Base-by-base conservation (phyloP, 2,888 invertebrate species). In the Pocota personata region DNA sequence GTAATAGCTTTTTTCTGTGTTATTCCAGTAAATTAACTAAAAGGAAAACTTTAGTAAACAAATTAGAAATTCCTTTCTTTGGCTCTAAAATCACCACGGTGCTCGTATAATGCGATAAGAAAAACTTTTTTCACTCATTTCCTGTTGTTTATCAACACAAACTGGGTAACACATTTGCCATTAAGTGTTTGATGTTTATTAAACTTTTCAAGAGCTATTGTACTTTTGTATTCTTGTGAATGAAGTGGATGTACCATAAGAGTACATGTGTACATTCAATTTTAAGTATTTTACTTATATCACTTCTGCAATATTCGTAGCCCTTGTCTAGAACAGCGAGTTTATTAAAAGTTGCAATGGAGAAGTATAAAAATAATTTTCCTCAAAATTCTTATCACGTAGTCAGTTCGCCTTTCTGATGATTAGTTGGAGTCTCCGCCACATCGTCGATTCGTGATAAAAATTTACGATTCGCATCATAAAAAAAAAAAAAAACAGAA, bases 321-420 rank as follows among this genome's bases (percentile, higher is more conserved):
- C 7, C 55, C 55, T 55, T 30, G 14, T n/a, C 10, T 30, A 35
- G 32, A 8, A 2, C 16, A 35, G 7, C 14, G n/a, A 27, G 30
- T 62, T 62, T 10, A 30, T 32, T 30, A 0, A 48, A 30, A 21
- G 12, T 8, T 67, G 46, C 37, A 40, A 37, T 48, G 14, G 6
- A 46, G 14, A 16, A 60, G 60, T 27, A 27, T 8, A 37, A 60
- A 50, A 48, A 50, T 7, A 60, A 72, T 48, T 72, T n/a, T 72
- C 35, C 10, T 46, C 1, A 30, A 8, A 32, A 72, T 58, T 32
- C 24, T 14, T 35, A 35, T 72, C 71, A 72, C 71, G 71, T 72
- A 72, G n/a, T 19, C 21, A 21, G 40, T 69, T 19, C 21, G 43
- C 32, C 46, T 71, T 46, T 46, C 57, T 16, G 71, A 21, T 21